A percentile compares a stretch with the other conserved stretches of the same genome.
Conservation (phyloP, 2,113 vertebrate species). For the Mesitornis unicolor region DNA sequence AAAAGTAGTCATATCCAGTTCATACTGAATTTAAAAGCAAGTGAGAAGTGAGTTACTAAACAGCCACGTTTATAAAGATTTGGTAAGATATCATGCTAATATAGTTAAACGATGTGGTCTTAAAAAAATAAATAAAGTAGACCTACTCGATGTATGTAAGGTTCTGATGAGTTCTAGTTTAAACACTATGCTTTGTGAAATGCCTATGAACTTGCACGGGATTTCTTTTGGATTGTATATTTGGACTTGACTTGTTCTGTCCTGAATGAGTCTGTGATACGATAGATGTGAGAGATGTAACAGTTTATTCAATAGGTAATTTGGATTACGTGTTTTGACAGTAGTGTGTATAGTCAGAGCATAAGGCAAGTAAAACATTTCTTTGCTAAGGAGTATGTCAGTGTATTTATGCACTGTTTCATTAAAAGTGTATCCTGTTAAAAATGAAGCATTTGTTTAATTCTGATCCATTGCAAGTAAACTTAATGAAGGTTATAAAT, state of each 20-base stretch:
- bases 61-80: not conserved
- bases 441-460: not conserved
- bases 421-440: not conserved
- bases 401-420: not conserved
- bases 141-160: not conserved
- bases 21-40: not conserved
- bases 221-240: not conserved
- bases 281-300: rapidly evolving
- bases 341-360: not conserved
- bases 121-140: not conserved
- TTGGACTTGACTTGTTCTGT: not conserved
- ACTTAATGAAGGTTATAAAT: not conserved
- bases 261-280: not conserved
- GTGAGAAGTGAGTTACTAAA: not conserved
- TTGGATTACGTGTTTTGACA: not conserved
- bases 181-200: not conserved
- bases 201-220: not conserved
- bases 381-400: not conserved
- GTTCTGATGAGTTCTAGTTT: not conserved
- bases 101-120: not conserved
- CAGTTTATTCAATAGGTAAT: not conserved
- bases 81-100: not conserved
- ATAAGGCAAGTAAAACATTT: not conserved
- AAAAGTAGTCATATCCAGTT: not conserved
- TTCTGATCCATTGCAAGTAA: not conserved